phyloP scores from a whole-genome alignment of 1,140 invertebrate species.

The Drosophila ficusphila region DNA sequence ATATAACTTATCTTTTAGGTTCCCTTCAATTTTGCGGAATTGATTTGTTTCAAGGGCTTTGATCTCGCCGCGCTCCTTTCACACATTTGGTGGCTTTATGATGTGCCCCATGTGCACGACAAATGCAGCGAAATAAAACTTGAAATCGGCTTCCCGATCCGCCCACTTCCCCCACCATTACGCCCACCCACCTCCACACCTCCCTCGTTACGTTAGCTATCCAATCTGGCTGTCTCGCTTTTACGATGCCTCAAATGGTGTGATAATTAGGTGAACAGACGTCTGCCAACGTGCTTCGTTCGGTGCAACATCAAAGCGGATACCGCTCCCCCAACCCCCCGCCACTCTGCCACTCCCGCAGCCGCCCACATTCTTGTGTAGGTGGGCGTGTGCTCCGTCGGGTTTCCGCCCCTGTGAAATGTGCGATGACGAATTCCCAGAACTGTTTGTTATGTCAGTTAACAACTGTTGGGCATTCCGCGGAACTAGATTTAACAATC shows the following conservation, averaged over 20 bases:
- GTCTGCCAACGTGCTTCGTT: conserved; percentile 44
- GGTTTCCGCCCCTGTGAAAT: conserved; percentile 17
- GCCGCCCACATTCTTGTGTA: not conserved
- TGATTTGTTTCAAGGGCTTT: conserved; percentile 26
- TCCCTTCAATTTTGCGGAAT: conserved; percentile 9
- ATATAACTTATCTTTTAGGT: conserved; percentile 15
- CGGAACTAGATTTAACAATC: conserved; percentile 30
- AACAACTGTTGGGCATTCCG: conserved; percentile 40
- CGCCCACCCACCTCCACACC: conserved; percentile 1
- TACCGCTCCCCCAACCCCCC: not conserved
- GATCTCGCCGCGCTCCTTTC: conserved; percentile 64
- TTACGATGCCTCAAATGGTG: conserved; percentile 72
- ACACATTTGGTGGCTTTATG: conserved; percentile 74
- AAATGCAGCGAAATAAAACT: conserved; percentile 45
- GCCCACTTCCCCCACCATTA: not conserved
- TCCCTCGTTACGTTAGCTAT: conserved; percentile 23
- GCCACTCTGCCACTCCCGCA: not conserved
- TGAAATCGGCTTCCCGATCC: conserved; percentile 23
- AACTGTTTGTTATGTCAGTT: conserved; percentile 48
- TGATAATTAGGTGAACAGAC: conserved; percentile 75
- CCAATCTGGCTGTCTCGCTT: conserved; percentile 20
- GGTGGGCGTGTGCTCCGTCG: conserved; percentile 19
- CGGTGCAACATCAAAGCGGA: conserved; percentile 60
- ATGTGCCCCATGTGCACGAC: conserved; percentile 59
- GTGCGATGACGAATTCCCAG: conserved; percentile 45